Evolutionary conservation across 1,140 invertebrate genomes (phyloP).

Genomic region (Gryon sp.): DNA sequence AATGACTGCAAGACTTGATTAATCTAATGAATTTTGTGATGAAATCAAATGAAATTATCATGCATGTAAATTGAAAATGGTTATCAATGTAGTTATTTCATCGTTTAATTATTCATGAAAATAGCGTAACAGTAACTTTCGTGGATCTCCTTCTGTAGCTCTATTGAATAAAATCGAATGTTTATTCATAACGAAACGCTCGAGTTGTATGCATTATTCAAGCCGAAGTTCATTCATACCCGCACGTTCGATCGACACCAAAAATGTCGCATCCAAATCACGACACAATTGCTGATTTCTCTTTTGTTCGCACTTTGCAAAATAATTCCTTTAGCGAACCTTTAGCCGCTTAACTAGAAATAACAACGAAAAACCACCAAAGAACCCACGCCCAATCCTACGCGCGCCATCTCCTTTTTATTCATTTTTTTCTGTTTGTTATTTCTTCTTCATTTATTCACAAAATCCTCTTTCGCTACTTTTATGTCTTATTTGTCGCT

Average conservation of each 20-base stretch:
- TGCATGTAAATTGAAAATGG: constrained; percentile 12
- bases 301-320: no score
- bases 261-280: background rate
- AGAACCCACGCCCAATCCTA: constrained; percentile 50
- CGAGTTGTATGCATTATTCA: constrained; percentile 53
- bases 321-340: no score
- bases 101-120: constrained; percentile 53
- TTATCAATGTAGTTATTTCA: constrained; percentile 52
- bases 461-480: constrained; percentile 43
- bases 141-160: constrained; percentile 41
- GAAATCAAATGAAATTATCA: constrained; percentile 26
- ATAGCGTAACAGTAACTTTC: constrained; percentile 47
- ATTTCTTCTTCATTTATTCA: constrained; percentile 10
- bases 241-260: background rate
- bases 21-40: constrained; percentile 13
- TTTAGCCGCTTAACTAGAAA: constrained; percentile 19
- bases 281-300: constrained; percentile 8
- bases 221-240: constrained; percentile 21
- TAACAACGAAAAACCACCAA: constrained; percentile 39
- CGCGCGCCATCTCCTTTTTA: constrained; percentile 41
- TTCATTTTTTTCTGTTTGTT: no score
- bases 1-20: no score
- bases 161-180: constrained; percentile 40
- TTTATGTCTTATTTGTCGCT: constrained; percentile 31
- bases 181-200: constrained; percentile 46